These are phyloP conservation scores for Zootermopsis nevadensis DNA, from an alignment of 2,888 invertebrate genomes.

Conservation along the genomic window DNA sequence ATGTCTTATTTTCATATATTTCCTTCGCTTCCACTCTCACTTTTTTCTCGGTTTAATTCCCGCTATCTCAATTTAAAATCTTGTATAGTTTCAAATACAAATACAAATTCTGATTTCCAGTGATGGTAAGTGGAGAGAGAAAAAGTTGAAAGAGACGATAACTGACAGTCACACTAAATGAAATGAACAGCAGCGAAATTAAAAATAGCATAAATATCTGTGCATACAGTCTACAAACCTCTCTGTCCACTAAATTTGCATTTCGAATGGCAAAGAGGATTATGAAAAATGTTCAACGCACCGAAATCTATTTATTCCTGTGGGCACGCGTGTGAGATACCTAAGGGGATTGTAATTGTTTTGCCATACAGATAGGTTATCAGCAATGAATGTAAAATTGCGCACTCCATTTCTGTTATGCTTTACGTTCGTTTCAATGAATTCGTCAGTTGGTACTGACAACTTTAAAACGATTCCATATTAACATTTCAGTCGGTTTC, in stretches of 20 bases:
- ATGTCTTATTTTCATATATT: neutral
- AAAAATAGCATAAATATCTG: neutral
- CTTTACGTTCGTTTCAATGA: too few relatives aligned
- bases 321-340: too few relatives aligned
- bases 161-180: neutral
- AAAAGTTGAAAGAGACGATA: neutral
- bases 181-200: neutral
- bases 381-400: too few relatives aligned
- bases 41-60: neutral
- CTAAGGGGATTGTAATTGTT: too few relatives aligned
- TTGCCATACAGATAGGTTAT: too few relatives aligned
- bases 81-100: neutral
- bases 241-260: constrained; percentile 5
- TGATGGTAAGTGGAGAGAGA: neutral
- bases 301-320: neutral
- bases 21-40: neutral
- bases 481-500: too few relatives aligned
- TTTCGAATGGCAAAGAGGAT: constrained; percentile 17
- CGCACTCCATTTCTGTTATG: too few relatives aligned
- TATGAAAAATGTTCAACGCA: constrained; percentile 1
- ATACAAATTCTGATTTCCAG: neutral
- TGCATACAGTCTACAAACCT: neutral
- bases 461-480: too few relatives aligned
- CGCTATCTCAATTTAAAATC: neutral
- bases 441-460: too few relatives aligned